Base-by-base conservation (phyloP, 2,113 vertebrate species). In the Cyanoramphus novaezelandiae region DNA sequence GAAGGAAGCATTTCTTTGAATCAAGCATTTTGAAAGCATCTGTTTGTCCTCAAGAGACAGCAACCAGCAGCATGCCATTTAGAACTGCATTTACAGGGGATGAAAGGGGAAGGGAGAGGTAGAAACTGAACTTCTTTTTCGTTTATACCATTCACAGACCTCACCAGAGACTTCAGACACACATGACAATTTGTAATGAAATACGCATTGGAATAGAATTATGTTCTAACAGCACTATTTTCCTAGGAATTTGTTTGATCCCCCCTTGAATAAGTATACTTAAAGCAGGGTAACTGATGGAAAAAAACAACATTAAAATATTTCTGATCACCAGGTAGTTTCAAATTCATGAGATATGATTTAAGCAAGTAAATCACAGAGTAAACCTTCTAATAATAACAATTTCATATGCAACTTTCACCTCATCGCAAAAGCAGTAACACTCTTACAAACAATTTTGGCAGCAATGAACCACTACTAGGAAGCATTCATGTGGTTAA, bases 11-110 rank as follows among this genome's bases (percentile, higher is more conserved):
- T 80, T 92, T 90, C 72, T 76, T 76, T 82, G 72, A 84, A 88
- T 41, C 49, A 25, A 94, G 47, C 20, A 28, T 13, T 41, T 46
- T 90, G 76, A 93, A 90, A 91, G 50, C 29, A 94, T 62, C n/a
- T 44, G 87, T 88, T 88, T 65, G 60, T 67, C 82, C 20, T 88
- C 79, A 82, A 77, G 41, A 78, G 55, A 85, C 11, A 83, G 86
- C 52, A 93, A 79, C 13, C 82, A 71, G 78, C 72, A 94, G 90
- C 65, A 94, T 59, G 63, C 77, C 86, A 82, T 94, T 92, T 49
- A 68, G 60, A 93, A 72, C 88, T 97, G 53, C 62, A 35, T 90
- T 88, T 72, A 77, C 17, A 64, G n/a, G 31, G 27, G 17, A 15
- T 4, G 24, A 10, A n/a, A 29, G 11, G 29, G 6, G 53, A 23